Evolutionary conservation across 1,140 invertebrate genomes (phyloP).

Genomic region (Ephestia elutella): DNA sequence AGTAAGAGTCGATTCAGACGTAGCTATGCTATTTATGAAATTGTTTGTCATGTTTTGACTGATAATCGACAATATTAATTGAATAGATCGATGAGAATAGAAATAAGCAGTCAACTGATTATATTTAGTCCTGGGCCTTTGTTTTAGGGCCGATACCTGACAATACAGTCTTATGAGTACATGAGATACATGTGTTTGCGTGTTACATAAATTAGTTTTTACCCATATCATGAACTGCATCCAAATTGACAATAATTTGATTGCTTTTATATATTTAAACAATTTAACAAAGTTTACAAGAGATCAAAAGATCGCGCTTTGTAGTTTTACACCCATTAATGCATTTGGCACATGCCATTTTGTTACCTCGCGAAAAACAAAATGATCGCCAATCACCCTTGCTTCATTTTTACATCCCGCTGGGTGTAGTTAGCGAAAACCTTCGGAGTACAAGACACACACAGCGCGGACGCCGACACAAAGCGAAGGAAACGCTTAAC

Average conservation of each 20-base stretch:
- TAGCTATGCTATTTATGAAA: background rate
- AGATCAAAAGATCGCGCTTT: background rate
- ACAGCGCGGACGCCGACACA: slow-evolving; percentile 42
- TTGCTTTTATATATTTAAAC: too few relatives aligned
- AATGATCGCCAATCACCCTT: slow-evolving; percentile 49
- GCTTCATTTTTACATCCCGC: slow-evolving; percentile 60
- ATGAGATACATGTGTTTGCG: too few relatives aligned
- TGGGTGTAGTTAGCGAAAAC: slow-evolving; percentile 53
- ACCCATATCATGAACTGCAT: too few relatives aligned
- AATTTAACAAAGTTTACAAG: too few relatives aligned
- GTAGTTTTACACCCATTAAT: background rate
- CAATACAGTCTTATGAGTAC: too few relatives aligned
- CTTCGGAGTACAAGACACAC: slow-evolving; percentile 47
- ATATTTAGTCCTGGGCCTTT: too few relatives aligned
- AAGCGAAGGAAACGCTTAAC: slow-evolving; percentile 69
- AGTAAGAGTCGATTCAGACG: background rate
- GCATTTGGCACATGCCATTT: slow-evolving; percentile 6
- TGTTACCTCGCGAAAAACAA: slow-evolving; percentile 30
- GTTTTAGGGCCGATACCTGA: too few relatives aligned
- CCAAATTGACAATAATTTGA: too few relatives aligned
- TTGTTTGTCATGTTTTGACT: too few relatives aligned
- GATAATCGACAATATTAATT: too few relatives aligned
- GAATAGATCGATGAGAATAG: background rate
- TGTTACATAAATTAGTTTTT: too few relatives aligned
- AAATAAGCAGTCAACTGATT: too few relatives aligned